phyloP scores from a whole-genome alignment of 2,888 invertebrate genomes.

The Proisotoma minuta region DNA sequence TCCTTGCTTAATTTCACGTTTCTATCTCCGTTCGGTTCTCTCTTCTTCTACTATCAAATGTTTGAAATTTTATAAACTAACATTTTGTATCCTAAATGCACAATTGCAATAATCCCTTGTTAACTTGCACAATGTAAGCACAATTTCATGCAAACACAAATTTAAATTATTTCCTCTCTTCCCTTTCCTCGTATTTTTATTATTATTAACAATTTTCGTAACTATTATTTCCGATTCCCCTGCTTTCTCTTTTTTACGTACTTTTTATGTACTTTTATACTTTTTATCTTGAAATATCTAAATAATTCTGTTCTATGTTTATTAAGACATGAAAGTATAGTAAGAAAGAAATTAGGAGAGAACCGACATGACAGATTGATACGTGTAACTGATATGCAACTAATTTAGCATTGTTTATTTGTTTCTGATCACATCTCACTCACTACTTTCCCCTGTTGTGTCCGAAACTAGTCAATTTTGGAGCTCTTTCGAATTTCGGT shows the following conservation, averaged over 20 bases:
- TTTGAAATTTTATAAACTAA: too few species aligned
- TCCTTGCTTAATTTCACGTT: constrained; percentile 47
- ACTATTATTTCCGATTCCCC: too few species aligned
- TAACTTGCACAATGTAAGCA: too few species aligned
- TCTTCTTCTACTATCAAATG: too few species aligned
- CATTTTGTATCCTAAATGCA: too few species aligned
- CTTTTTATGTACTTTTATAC: constrained; percentile 2
- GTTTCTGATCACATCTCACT: constrained; percentile 48
- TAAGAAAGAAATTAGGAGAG: neutral
- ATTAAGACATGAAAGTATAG: neutral
- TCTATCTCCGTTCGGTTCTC: constrained; percentile 34
- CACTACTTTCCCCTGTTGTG: constrained; percentile 48
- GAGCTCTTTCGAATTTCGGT: constrained; percentile 98
- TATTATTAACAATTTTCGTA: too few species aligned
- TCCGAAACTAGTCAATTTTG: constrained; percentile 83
- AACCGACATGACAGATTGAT: constrained; percentile 16
- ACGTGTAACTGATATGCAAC: constrained; percentile 20
- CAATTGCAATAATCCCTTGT: too few species aligned
- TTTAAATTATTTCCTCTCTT: too few species aligned
- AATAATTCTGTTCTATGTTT: neutral
- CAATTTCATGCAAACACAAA: too few species aligned
- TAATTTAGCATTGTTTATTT: constrained; percentile 47
- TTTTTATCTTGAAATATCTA: constrained; percentile 4
- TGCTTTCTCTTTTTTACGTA: constrained; percentile 8
- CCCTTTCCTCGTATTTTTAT: too few species aligned